These are phyloP conservation scores for Halocynthia roretzi DNA, from an alignment of 23 tunicate species.

Conservation along the genomic window DNA sequence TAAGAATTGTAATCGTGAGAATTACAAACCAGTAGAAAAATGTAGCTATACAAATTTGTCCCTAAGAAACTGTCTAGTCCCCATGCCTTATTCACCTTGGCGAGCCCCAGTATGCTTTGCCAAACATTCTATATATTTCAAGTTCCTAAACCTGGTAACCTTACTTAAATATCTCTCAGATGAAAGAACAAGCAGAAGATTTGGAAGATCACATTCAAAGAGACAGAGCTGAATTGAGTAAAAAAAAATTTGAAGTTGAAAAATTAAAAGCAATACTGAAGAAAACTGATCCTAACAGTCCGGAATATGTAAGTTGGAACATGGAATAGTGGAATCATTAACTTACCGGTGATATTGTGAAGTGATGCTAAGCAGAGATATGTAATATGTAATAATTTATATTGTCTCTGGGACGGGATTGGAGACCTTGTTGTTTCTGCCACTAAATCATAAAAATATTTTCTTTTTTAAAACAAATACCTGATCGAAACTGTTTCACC, in stretches of 20 bases:
- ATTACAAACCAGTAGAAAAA: too few species aligned
- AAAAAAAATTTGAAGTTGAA: slow-evolving; percentile 43
- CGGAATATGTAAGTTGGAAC: slow-evolving; percentile 56
- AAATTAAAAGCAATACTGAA: slow-evolving; percentile 37
- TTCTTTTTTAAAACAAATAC: too few species aligned
- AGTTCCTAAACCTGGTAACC: background rate
- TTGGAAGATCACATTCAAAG: slow-evolving; percentile 41
- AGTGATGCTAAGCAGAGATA: too few species aligned
- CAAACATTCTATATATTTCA: background rate
- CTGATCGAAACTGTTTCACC: background rate
- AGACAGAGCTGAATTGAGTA: slow-evolving; percentile 41
- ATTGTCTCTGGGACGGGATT: background rate
- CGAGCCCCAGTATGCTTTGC: background rate
- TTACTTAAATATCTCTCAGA: background rate
- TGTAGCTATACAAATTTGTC: background rate
- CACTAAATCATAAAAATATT: too few species aligned
- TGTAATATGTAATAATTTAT: background rate
- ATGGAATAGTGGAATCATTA: too few species aligned
- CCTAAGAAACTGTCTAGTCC: background rate
- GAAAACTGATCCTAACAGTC: slow-evolving; percentile 64
- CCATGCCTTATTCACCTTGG: background rate
- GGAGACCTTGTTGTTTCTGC: background rate
- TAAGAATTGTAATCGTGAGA: too few species aligned
- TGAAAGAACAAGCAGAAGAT: slow-evolving; percentile 45
- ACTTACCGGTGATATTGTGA: too few species aligned